A percentile compares a stretch with the other conserved stretches of the same genome.
These are phyloP conservation scores for Ramphastos sulfuratus DNA, from an alignment of 2,113 vertebrate genomes.

Conservation along the genomic window DNA sequence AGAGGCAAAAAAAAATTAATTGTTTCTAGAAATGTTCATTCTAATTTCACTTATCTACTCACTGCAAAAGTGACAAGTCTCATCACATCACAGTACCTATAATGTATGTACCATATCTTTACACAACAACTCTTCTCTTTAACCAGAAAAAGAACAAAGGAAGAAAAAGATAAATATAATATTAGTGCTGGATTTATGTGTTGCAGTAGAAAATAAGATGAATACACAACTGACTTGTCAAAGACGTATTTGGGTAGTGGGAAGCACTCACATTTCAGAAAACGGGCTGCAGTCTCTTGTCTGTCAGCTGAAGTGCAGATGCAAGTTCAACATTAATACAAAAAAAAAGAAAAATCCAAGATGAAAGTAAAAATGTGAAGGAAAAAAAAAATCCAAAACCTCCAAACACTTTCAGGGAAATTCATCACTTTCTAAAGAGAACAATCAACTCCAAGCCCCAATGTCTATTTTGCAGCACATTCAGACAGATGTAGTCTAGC, in stretches of 20 bases:
- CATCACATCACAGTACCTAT: neutral
- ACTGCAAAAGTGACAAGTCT: slow-evolving; percentile 12
- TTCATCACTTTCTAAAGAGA: slow-evolving; percentile 11
- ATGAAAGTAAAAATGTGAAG: slow-evolving; percentile 25
- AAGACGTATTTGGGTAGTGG: slow-evolving; percentile 2
- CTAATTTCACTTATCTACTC: neutral
- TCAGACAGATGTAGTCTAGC: slow-evolving; percentile 46
- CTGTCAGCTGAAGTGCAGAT: slow-evolving; percentile 36
- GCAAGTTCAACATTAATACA: slow-evolving; percentile 51
- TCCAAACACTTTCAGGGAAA: slow-evolving; percentile 36
- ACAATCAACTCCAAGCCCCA: slow-evolving; percentile 26
- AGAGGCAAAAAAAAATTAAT: neutral
- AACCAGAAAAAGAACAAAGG: slow-evolving; percentile 33
- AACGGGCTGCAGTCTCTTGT: neutral
- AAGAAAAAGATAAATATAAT: slow-evolving; percentile 36
- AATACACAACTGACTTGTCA: slow-evolving; percentile 37
- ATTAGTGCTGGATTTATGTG: neutral
- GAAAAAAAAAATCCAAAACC: neutral
- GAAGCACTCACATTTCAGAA: slow-evolving; percentile 49
- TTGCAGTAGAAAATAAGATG: slow-evolving; percentile 27
- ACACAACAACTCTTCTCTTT: slow-evolving; percentile 35
- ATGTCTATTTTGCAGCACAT: slow-evolving; percentile 23
- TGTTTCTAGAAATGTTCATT: slow-evolving; percentile 34
- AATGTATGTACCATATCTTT: neutral
- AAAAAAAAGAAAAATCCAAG: slow-evolving; percentile 42